A percentile compares a stretch with the other conserved stretches of the same genome.
Evolutionary conservation across 2,888 invertebrate genomes (phyloP).

Genomic region (Acanthosoma haemorrhoidale): DNA sequence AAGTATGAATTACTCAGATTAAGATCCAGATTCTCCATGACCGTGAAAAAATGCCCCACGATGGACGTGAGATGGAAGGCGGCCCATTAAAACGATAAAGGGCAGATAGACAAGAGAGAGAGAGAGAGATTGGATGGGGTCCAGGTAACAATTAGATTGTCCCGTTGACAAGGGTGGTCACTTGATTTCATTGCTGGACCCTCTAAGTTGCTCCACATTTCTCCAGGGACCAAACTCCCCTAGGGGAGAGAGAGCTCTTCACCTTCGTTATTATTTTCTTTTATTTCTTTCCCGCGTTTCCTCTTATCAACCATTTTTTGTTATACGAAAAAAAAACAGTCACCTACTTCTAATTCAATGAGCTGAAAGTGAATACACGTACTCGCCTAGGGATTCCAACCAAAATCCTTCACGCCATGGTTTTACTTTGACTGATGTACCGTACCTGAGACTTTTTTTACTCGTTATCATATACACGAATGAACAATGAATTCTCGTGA

Average conservation of each 20-base stretch:
- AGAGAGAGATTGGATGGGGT: constrained; percentile 33
- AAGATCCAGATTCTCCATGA: too few relatives aligned
- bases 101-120: background rate
- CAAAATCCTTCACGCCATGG: too few relatives aligned
- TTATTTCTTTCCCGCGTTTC: background rate
- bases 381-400: too few relatives aligned
- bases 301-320: background rate
- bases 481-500: too few relatives aligned
- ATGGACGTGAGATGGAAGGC: background rate
- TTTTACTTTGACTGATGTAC: too few relatives aligned
- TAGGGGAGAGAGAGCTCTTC: background rate
- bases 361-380: too few relatives aligned
- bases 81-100: background rate
- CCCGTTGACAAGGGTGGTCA: constrained; percentile 37
- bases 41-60: too few relatives aligned
- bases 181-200: constrained; percentile 38
- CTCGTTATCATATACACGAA: too few relatives aligned
- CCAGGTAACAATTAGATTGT: constrained; percentile 38
- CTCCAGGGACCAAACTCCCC: constrained; percentile 29
- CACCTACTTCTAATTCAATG: too few relatives aligned
- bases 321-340: too few relatives aligned
- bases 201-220: constrained; percentile 37
- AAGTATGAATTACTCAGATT: too few relatives aligned
- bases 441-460: too few relatives aligned
- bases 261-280: background rate